A percentile compares a stretch with the other conserved stretches of the same genome.
phyloP scores from a whole-genome alignment of 2,888 invertebrate species.

The Drosophila atroscutellata region DNA sequence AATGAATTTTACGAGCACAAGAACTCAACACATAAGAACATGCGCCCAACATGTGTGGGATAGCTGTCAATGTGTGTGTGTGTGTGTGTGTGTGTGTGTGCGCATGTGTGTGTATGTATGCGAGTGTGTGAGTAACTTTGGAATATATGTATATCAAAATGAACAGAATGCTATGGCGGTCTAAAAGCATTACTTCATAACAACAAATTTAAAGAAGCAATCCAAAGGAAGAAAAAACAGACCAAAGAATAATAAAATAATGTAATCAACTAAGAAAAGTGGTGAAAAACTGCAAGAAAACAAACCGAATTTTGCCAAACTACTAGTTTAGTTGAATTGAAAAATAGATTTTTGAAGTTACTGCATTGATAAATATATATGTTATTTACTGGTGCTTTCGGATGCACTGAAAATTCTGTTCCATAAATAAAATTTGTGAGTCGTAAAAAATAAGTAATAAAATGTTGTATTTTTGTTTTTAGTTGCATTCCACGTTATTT shows the following conservation, averaged over 20 bases:
- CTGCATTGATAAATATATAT: neutral
- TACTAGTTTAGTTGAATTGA: neutral
- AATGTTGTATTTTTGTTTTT: conserved; percentile 31
- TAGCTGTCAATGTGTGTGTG: conserved; percentile 32
- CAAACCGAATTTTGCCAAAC: neutral
- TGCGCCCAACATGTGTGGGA: conserved; percentile 53
- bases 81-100: conserved; percentile 17
- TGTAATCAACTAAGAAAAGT: neutral
- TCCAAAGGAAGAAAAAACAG: conserved; percentile 15
- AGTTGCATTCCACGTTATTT: conserved; percentile 21
- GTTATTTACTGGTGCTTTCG: conserved; percentile 9
- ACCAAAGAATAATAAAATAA: conserved; percentile 2
- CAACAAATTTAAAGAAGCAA: conserved; percentile 53
- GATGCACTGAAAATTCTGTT: conserved; percentile 13
- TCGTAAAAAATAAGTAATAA: conserved; percentile 26
- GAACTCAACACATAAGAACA: conserved; percentile 36
- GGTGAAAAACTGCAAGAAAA: neutral
- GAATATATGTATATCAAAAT: conserved; percentile 62
- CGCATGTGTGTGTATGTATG: conserved; percentile 15
- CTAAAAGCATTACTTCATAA: conserved; percentile 68
- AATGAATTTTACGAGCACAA: conserved; percentile 61
- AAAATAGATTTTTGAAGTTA: too few relatives aligned
- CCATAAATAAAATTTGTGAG: conserved; percentile 11
- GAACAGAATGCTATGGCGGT: conserved; percentile 59
- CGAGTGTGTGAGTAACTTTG: conserved; percentile 17